Conservation (phyloP, 2,797 vertebrate genomes). For the Notolepis coatsorum region DNA sequence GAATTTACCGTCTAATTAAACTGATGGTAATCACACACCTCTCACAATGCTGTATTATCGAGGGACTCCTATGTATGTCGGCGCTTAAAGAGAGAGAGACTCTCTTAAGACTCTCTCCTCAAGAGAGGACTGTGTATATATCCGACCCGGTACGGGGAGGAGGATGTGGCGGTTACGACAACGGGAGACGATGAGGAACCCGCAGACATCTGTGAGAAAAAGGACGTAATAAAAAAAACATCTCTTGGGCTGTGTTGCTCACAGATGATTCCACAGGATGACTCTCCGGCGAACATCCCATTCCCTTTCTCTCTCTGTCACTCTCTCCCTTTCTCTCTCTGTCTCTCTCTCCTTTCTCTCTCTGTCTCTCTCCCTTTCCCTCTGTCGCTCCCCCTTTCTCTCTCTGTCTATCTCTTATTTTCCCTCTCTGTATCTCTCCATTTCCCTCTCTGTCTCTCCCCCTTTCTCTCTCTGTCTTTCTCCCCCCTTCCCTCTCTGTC, state of each 20-base stretch:
- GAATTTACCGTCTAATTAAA: constrained; percentile 41
- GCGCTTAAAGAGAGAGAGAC: constrained; percentile 27
- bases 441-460: background rate
- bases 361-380: background rate
- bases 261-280: constrained; percentile 61
- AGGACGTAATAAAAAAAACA: constrained; percentile 52
- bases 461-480: background rate
- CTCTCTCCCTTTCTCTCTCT: too few species aligned
- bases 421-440: too few species aligned
- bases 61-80: constrained; percentile 17
- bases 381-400: background rate
- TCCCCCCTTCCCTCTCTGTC: background rate
- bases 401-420: background rate
- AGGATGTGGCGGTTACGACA: constrained; percentile 26
- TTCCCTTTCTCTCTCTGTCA: constrained; percentile 46
- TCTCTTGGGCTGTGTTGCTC: constrained; percentile 58
- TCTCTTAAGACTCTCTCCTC: background rate
- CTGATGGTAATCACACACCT: constrained; percentile 1
- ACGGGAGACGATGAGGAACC: too few species aligned
- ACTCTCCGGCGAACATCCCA: constrained; percentile 56
- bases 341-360: background rate
- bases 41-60: constrained; percentile 35
- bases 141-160: constrained; percentile 9
- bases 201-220: background rate
- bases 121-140: background rate